Conservation (phyloP, 2,113 vertebrate species). For the Pachycephala philippinensis region DNA sequence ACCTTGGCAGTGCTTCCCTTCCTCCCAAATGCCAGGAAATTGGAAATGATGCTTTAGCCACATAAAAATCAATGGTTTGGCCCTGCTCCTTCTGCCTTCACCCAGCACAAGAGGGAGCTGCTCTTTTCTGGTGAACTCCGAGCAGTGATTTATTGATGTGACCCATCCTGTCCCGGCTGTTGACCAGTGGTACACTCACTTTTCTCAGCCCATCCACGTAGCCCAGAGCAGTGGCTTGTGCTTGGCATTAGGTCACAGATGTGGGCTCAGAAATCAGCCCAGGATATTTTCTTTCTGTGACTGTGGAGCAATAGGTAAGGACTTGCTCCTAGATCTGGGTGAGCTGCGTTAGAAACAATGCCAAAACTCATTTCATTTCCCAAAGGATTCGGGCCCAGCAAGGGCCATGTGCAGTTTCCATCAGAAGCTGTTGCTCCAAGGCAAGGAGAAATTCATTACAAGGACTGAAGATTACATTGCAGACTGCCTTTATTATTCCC, state of each 20-base stretch:
- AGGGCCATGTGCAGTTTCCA: not conserved
- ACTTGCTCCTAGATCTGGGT: not conserved
- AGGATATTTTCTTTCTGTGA: not conserved
- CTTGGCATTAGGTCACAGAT: not conserved
- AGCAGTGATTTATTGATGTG: not conserved
- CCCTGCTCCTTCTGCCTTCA: not conserved
- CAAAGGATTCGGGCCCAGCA: not conserved
- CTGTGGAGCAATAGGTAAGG: not conserved
- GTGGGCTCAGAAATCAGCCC: not conserved
- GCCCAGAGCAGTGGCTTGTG: not conserved
- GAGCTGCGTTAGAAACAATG: fast-evolving
- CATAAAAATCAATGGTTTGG: not conserved
- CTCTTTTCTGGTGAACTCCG: fast-evolving
- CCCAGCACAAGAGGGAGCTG: not conserved
- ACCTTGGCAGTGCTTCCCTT: not conserved
- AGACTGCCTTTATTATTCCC: not conserved
- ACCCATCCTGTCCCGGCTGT: not conserved
- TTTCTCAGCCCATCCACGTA: not conserved
- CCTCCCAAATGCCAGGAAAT: not conserved
- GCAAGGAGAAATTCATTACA: not conserved
- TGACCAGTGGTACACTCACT: not conserved
- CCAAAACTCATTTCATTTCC: not conserved
- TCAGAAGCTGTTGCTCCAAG: not conserved
- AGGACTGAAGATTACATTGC: not conserved
- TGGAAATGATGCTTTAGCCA: not conserved